Conservation (phyloP, 1,140 invertebrate genomes). For the Pseudomyrmex concolor region DNA sequence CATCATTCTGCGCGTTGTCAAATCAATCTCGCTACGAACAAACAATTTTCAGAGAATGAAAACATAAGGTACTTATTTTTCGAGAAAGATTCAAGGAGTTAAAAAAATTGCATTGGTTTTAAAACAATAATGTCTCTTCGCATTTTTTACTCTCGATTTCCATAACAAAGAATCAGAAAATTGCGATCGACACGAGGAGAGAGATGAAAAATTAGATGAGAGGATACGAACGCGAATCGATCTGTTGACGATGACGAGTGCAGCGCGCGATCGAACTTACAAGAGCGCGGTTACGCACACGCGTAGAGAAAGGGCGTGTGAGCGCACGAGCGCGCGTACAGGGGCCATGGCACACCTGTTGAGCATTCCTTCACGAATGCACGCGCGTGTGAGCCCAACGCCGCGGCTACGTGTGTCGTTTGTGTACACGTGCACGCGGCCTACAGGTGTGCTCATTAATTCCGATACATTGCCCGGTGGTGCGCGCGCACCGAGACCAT, state of each 20-base stretch:
- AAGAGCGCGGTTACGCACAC: conserved; percentile 25
- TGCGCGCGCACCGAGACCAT: conserved; percentile 1
- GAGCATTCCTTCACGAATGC: conserved; percentile 80
- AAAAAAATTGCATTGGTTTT: not conserved
- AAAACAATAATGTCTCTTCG: not conserved
- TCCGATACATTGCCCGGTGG: conserved; percentile 20
- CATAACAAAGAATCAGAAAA: not conserved
- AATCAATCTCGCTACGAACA: conserved; percentile 1
- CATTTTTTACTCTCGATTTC: not conserved
- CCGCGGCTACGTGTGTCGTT: conserved; percentile 71
- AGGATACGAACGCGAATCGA: not conserved
- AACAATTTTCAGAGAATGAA: not conserved
- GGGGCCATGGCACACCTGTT: conserved; percentile 80
- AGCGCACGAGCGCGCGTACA: conserved; percentile 58
- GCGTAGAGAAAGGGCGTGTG: conserved; percentile 59
- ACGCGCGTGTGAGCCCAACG: conserved; percentile 62
- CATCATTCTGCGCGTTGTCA: conserved; percentile 35
- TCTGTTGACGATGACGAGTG: not conserved
- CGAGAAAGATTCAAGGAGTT: not conserved
- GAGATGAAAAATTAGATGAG: not conserved
- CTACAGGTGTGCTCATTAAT: conserved; percentile 59
- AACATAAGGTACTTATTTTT: not conserved
- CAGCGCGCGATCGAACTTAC: conserved; percentile 25
- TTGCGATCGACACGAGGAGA: not conserved
- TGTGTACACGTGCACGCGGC: conserved; percentile 43